These are phyloP conservation scores for Hippocampus barbouri DNA, from an alignment of 2,113 vertebrate species.

Conservation along the genomic window DNA sequence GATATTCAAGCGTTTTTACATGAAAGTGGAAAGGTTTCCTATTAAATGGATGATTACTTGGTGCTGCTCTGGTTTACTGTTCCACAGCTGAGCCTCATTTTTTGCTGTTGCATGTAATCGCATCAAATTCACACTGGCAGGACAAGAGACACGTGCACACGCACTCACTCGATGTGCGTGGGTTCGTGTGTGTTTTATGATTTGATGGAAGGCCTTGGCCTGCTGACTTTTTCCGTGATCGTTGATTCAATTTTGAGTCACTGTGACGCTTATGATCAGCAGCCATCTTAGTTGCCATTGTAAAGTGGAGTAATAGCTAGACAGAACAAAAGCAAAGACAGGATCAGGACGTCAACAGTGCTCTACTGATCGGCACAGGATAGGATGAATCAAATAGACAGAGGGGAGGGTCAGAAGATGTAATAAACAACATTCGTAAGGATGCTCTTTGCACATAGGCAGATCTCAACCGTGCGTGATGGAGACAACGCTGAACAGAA, in stretches of 20 bases:
- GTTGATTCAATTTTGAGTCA: conserved; percentile 54
- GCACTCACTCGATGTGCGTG: neutral
- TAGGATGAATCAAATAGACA: conserved; percentile 1
- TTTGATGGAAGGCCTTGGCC: conserved; percentile 51
- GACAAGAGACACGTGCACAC: conserved; percentile 15
- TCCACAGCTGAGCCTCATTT: conserved; percentile 64
- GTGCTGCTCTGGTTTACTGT: conserved; percentile 42
- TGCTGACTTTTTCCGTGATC: conserved; percentile 17
- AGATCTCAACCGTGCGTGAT: neutral
- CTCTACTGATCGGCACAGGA: neutral
- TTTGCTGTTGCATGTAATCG: conserved; percentile 42
- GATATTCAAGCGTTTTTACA: conserved; percentile 43
- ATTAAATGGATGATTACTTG: conserved; percentile 53
- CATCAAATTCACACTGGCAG: conserved; percentile 32
- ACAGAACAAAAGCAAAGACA: conserved; percentile 3
- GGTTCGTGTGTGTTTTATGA: conserved; percentile 27
- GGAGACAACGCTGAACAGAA: neutral
- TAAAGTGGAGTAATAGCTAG: conserved; percentile 7
- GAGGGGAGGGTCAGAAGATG: conserved; percentile 25
- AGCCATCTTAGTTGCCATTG: conserved; percentile 30
- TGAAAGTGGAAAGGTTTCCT: conserved; percentile 39
- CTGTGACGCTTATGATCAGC: conserved; percentile 3
- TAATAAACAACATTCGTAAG: neutral
- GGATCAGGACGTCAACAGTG: conserved; percentile 5
- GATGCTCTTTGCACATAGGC: too few species aligned